These are phyloP conservation scores for Hydropsyche tenuis DNA, from an alignment of 1,140 invertebrate species.

Conservation along the genomic window DNA sequence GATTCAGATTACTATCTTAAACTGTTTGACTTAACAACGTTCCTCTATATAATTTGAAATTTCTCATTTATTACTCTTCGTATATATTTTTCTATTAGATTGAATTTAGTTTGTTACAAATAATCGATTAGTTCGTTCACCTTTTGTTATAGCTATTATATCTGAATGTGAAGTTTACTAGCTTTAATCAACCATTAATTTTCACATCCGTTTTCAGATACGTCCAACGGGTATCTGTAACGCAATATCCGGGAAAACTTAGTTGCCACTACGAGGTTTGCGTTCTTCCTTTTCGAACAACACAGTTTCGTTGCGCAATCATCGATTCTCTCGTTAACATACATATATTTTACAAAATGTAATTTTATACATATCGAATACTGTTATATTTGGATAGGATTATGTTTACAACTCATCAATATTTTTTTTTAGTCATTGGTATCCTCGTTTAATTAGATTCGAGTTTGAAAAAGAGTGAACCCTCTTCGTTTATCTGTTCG, in stretches of 20 bases:
- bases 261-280: neutral
- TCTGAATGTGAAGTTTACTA: constrained; percentile 36
- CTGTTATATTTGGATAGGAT: too few relatives aligned
- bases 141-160: too few relatives aligned
- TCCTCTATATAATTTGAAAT: too few relatives aligned
- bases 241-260: constrained; percentile 36
- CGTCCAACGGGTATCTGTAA: constrained; percentile 21
- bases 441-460: constrained; percentile 12
- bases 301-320: neutral
- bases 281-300: neutral
- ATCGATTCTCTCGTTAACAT: neutral
- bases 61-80: too few relatives aligned
- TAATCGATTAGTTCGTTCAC: too few relatives aligned
- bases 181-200: constrained; percentile 44
- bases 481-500: constrained; percentile 7
- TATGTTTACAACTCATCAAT: neutral
- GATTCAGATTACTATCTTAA: neutral
- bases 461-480: neutral
- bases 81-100: too few relatives aligned
- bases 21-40: too few relatives aligned
- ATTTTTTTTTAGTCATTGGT: neutral
- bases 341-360: neutral
- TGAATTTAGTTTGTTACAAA: too few relatives aligned
- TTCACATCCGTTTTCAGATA: constrained; percentile 37
- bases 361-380: neutral